Base-by-base conservation (phyloP, 2,888 invertebrate genomes). In the Amiota mariae region DNA sequence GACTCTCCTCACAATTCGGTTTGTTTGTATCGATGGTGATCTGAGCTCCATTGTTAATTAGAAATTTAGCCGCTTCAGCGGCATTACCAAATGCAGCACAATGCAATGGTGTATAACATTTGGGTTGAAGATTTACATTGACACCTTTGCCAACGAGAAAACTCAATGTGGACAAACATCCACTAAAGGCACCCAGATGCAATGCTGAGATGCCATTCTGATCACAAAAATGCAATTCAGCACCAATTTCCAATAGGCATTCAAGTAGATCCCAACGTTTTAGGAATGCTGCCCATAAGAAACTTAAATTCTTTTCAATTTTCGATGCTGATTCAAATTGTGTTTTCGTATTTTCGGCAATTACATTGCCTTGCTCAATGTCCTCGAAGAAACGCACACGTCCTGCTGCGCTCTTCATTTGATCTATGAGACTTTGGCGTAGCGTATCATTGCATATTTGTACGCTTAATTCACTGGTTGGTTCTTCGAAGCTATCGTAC, bases 1-100 rank as follows among this genome's bases (percentile, higher is more conserved):
- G 92, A 36, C 94, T 94, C 84, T 95, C 95, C 86, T 94, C 94
- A 83, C 93, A 93, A 82, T 93, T 93, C n/a, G 89, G 90, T 8
- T 92, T 92, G 80, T 92, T 94, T 36, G 93, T 93, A 59, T 94
- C 93, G 73, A 94, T 91, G 76, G 93, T 92, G 67, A 95, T 93
- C 76, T 93, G 92, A 71, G 95, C 94, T 20, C 94, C 94, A 77
- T 92, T 92, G 77, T 92, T 93, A 76, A 97, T 92, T 75, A 97
- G 92, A 85, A 96, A 92, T 89, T 93, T 93, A 72, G 95, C 94
- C 13, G 96, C 95, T 84, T 95, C 94, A 71, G 94, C 92, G 76
- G 96, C 94, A 86, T 97, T 95, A 13, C 97, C 96, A 90, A 96
- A 96, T 49, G 97, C 96, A 13, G 97, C 96, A 87, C 96, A 96